A percentile compares a stretch with the other conserved stretches of the same genome.
phyloP scores from a whole-genome alignment of 2,888 invertebrate species.

The Aphelenchoides bicaudatus region DNA sequence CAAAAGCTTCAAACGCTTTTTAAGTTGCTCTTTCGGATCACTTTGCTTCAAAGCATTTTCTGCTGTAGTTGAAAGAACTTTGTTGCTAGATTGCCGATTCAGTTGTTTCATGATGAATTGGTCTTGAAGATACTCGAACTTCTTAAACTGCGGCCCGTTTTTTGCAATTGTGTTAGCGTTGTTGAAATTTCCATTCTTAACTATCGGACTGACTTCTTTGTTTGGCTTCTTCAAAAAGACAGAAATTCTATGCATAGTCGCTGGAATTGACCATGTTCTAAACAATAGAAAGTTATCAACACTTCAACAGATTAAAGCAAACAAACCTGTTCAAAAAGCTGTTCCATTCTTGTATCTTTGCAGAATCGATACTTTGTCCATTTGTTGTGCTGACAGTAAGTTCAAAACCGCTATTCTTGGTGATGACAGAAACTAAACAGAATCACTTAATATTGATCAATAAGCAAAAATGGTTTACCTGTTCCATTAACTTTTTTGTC shows the following conservation, averaged over 20 bases:
- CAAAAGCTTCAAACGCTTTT: not conserved
- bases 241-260: not conserved
- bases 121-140: conserved; percentile 6
- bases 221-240: not conserved
- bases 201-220: no score
- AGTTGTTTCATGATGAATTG: not conserved
- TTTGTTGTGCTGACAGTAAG: not conserved
- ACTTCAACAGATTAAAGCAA: not conserved
- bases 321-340: not conserved
- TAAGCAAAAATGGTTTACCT: not conserved
- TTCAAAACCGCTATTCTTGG: not conserved
- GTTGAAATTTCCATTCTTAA: no score
- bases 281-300: not conserved
- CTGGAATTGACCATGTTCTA: conserved; percentile 13
- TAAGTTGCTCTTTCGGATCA: no score
- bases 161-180: not conserved
- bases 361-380: not conserved
- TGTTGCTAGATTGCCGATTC: no score
- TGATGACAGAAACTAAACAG: not conserved
- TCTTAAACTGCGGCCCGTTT: not conserved
- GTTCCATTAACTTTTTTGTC: not conserved
- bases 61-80: no score
- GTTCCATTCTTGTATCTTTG: not conserved
- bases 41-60: no score
- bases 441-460: not conserved